These are phyloP conservation scores for Argopecten irradians DNA, from an alignment of 1,140 invertebrate species.

Conservation along the genomic window DNA sequence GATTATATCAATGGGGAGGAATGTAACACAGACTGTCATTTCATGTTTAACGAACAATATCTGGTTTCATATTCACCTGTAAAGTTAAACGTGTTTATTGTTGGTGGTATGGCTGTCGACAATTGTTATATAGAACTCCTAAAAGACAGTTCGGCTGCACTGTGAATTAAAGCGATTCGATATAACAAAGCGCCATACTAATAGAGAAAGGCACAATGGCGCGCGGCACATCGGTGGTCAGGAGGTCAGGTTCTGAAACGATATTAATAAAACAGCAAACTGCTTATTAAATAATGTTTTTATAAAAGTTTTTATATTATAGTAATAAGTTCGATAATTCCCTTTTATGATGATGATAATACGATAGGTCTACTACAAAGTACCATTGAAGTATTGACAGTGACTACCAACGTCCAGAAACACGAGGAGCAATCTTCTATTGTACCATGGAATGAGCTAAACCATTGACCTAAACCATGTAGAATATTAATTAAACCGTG, in stretches of 20 bases:
- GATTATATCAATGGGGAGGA: neutral
- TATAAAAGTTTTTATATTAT: neutral
- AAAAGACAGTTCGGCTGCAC: neutral
- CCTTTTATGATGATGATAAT: neutral
- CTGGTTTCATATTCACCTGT: neutral
- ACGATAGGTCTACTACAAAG: neutral
- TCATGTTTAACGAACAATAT: neutral
- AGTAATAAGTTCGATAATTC: neutral
- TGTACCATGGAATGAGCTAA: no score
- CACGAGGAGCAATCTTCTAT: neutral
- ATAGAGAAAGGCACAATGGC: neutral
- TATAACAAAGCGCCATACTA: neutral
- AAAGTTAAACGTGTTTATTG: conserved; percentile 2
- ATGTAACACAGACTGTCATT: conserved; percentile 10
- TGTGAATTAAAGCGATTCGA: conserved; percentile 16
- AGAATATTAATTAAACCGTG: no score
- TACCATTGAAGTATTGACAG: neutral
- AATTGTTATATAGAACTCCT: conserved; percentile 14
- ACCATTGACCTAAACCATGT: no score
- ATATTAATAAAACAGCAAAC: neutral
- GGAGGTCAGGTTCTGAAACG: neutral
- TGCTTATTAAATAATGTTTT: neutral
- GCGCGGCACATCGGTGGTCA: neutral
- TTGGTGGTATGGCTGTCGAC: neutral
- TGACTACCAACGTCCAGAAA: neutral